Evolutionary conservation across 2,113 vertebrate genomes (phyloP).

Genomic region (Tichodroma muraria): DNA sequence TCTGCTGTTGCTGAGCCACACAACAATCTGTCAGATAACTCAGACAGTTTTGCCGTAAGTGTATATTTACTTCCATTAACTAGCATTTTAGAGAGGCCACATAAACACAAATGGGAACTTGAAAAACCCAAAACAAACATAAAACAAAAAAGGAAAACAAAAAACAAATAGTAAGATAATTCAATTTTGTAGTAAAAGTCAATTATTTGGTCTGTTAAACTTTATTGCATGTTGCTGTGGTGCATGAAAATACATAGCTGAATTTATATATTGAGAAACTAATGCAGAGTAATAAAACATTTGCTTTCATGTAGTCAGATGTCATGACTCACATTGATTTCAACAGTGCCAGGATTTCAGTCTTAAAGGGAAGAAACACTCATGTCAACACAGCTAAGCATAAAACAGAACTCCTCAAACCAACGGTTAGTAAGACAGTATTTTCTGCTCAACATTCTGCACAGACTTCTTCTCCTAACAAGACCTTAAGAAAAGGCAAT

Average conservation of each 20-base stretch:
- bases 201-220: not conserved
- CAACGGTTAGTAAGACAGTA: accelerated
- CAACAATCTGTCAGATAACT: not conserved
- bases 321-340: not conserved
- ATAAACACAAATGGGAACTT: not conserved
- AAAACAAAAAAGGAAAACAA: not conserved
- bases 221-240: not conserved
- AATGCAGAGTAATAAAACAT: not conserved
- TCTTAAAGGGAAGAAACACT: not conserved
- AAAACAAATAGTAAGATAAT: not conserved
- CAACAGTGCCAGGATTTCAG: not conserved
- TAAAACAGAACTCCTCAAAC: not conserved
- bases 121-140: not conserved
- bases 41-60: not conserved
- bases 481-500: not conserved
- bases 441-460: not conserved
- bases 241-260: not conserved
- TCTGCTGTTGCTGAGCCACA: not conserved
- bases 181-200: not conserved
- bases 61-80: not conserved
- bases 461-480: not conserved
- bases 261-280: not conserved
- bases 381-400: not conserved
- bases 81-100: not conserved
- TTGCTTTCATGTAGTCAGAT: not conserved